Base-by-base conservation (phyloP, 2,888 invertebrate genomes). In the Axea sp. region DNA sequence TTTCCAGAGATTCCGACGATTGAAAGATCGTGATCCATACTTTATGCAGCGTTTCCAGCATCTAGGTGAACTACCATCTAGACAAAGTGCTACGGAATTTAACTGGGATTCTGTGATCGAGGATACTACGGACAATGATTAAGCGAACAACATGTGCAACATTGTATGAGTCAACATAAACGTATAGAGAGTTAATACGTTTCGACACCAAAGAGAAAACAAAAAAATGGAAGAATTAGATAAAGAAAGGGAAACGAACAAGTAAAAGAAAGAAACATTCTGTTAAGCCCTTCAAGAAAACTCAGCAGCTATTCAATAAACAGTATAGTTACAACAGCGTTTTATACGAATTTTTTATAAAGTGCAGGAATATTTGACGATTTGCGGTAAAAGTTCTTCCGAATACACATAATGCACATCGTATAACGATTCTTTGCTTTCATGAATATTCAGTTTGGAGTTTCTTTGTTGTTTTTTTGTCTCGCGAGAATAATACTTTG, bases 51-150 rank as follows among this genome's bases (percentile, higher is more conserved):
- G 96, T 79, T 96, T 94, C 89, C 91, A 93, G 79, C 95, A 95
- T 88, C 90, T 96, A 76, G 96, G 96, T 53, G 95, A 95, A 84
- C 91, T 95, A 79, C 92, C 93, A 47, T 91, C 90, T 47, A 91
- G 92, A 80, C 92, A 90, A 82, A 94, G 93, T 74, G 93, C 92
- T 78, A 94, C 94, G 57, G 95, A 95, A 86, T 96, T 96, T 88
- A 95, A 96, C 88, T 96, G 96, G 96, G 94, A 95, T 87, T 93
- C 93, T 88, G 92, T 94, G 82, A 90, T 93, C 69, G 94, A 94
- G 81, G 94, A 94, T 83, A 91, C 92, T 28, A 87, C 87, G 47
- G 87, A 87, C 77, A 83, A 85, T 80, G 86, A 87, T 76, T 86
- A 78, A 81, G 41, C 35, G 41, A 37, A 65, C 33, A 17, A 41